Base-by-base conservation (phyloP, 2,888 invertebrate genomes). In the Lasioglossum lativentre region DNA sequence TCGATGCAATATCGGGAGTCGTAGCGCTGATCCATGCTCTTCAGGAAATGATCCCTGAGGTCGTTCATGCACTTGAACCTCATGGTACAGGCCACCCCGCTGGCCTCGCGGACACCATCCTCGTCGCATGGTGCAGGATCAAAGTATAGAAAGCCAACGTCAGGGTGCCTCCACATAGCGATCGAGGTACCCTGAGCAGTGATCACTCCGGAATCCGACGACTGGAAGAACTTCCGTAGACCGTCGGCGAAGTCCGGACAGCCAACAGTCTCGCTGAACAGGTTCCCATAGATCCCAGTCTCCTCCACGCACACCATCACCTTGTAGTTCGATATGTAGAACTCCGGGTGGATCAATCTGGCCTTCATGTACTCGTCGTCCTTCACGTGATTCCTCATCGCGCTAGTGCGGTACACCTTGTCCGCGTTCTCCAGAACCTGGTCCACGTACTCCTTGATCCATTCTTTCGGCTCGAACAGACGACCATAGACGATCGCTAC, bases 51-150 rank as follows among this genome's bases (percentile, higher is more conserved):
- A 19, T 93, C 89, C 1, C 85, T 75, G 52, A 94, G 72, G 3
- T 92, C 92, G 70, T 89, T 89, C 72, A 93, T 19, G 4, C 85
- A 86, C 8, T 89, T 92, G 79, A 92, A 93, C 34, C 92, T 90
- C 84, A 94, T 88, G 0, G 92, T 23, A 30, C 94, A 94, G 16
- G 94, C 94, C 0, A 77, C 73, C 0, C 93, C 93, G 0, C 63
- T 79, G 0, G 77, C 5, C 6, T 45, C 40, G 12, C 76, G 87
- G 3, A 93, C 77, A 92, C 97, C 97, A 34, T 96, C 95, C 19
- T 96, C 96, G 87, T 96, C 96, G 78, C 96, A 96, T 0, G 96
- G 96, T 34, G 96, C 96, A 0, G 97, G 96, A 89, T 97, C 97
- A 75, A 96, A 97, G 91, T 96, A 95, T 87, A 96, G 96, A 83